Conservation (phyloP, 2,113 vertebrate species). For the Oreocharis arfaki region DNA sequence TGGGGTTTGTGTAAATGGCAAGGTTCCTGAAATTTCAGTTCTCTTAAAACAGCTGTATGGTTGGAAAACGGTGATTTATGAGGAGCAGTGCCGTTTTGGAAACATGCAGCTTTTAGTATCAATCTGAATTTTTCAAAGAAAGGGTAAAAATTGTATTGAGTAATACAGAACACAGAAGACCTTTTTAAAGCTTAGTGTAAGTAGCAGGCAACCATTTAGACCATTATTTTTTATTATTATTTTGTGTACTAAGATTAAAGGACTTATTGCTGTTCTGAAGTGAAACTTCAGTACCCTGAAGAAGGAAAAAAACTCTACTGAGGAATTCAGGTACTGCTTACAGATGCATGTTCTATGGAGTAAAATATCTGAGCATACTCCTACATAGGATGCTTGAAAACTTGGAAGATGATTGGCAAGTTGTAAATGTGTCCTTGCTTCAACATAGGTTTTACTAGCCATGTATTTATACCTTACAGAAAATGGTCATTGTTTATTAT, state of each 20-base stretch:
- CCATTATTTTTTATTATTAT: neutral
- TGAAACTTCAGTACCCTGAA: neutral
- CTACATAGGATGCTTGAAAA: neutral
- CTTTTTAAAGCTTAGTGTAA: constrained; percentile 27
- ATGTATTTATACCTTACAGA: neutral
- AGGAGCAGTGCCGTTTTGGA: neutral
- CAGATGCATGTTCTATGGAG: fast-evolving
- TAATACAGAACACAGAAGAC: neutral
- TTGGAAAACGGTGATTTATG: neutral
- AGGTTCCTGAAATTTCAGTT: neutral
- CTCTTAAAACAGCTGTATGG: neutral
- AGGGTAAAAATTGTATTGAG: neutral
- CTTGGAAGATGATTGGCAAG: neutral
- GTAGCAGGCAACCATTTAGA: neutral
- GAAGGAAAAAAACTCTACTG: neutral
- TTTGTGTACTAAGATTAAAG: constrained; percentile 36
- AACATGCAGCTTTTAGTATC: constrained; percentile 21
- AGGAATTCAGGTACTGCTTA: neutral
- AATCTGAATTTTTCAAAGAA: neutral
- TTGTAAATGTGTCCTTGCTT: neutral
- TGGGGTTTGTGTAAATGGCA: neutral
- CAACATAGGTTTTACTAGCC: neutral
- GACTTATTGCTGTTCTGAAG: neutral
- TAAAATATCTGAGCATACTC: neutral
- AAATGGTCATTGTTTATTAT: neutral